Evolutionary conservation across 2,888 invertebrate genomes (phyloP).

Genomic region (Augochlorella aurata): DNA sequence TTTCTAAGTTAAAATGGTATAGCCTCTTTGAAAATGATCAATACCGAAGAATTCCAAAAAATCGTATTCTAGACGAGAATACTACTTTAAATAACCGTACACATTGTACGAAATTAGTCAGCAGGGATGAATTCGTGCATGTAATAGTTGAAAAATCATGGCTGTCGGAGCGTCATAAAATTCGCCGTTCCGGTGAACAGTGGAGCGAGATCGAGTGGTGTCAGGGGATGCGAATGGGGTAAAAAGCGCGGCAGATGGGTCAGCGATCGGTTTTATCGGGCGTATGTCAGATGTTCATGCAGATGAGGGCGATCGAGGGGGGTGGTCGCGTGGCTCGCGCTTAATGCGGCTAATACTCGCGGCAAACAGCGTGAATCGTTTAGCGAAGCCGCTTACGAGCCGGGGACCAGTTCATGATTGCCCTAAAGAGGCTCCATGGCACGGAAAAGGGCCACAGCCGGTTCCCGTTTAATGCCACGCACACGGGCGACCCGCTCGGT

Average conservation of each 20-base stretch:
- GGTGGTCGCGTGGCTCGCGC: conserved; percentile 38
- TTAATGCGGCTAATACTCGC: conserved; percentile 73
- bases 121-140: no score
- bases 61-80: no score
- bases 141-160: not conserved
- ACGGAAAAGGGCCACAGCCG: not conserved
- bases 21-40: no score
- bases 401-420: conserved; percentile 47
- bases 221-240: conserved; percentile 45
- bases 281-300: conserved; percentile 78
- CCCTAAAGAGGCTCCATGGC: conserved; percentile 45
- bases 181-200: not conserved
- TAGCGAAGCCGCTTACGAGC: conserved; percentile 44
- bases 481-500: conserved; percentile 25
- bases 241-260: conserved; percentile 74
- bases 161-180: not conserved
- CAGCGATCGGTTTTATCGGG: conserved; percentile 68
- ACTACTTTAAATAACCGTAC: no score
- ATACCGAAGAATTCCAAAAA: no score
- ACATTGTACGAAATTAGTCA: no score
- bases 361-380: conserved; percentile 68
- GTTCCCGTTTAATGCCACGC: conserved; percentile 24
- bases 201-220: conserved; percentile 28
- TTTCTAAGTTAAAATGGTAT: no score
- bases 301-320: conserved; percentile 67